These are phyloP conservation scores for Pheosia tremula DNA, from an alignment of 2,888 invertebrate genomes.

Conservation along the genomic window DNA sequence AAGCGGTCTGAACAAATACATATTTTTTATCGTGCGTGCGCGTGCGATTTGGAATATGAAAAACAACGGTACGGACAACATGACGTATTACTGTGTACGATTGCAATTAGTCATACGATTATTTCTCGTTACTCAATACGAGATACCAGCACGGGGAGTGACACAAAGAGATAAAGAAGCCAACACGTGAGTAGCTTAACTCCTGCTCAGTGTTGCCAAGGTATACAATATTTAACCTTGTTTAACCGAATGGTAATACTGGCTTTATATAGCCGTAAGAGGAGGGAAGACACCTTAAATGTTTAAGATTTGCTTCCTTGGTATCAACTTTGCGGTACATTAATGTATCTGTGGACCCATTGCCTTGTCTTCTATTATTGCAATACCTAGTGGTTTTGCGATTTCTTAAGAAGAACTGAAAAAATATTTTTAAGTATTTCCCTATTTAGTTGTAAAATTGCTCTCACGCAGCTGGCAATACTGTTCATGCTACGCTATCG, in stretches of 20 bases:
- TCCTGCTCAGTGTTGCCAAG: slow-evolving; percentile 41
- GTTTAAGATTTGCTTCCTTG: too few species aligned
- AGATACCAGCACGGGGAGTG: slow-evolving; percentile 35
- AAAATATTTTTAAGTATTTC: background rate
- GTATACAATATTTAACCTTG: background rate
- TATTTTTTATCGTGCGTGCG: slow-evolving; percentile 35
- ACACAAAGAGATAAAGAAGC: slow-evolving; percentile 53
- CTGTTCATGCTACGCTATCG: slow-evolving; percentile 45
- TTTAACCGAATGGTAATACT: too few species aligned
- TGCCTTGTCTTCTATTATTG: too few species aligned
- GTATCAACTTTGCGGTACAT: too few species aligned
- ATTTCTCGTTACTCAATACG: slow-evolving; percentile 71
- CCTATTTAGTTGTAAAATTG: background rate
- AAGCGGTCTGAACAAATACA: slow-evolving; percentile 26
- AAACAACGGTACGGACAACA: slow-evolving; percentile 45
- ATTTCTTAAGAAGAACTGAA: too few species aligned
- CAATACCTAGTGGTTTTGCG: too few species aligned
- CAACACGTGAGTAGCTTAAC: slow-evolving; percentile 62
- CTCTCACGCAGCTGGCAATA: background rate
- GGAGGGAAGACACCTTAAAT: too few species aligned
- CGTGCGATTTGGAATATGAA: slow-evolving; percentile 39
- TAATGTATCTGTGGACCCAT: too few species aligned
- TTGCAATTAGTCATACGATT: slow-evolving; percentile 70
- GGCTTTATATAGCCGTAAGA: too few species aligned
- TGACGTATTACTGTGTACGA: slow-evolving; percentile 57